Conservation (phyloP, 2,113 vertebrate species). For the Mystacornis crossleyi region DNA sequence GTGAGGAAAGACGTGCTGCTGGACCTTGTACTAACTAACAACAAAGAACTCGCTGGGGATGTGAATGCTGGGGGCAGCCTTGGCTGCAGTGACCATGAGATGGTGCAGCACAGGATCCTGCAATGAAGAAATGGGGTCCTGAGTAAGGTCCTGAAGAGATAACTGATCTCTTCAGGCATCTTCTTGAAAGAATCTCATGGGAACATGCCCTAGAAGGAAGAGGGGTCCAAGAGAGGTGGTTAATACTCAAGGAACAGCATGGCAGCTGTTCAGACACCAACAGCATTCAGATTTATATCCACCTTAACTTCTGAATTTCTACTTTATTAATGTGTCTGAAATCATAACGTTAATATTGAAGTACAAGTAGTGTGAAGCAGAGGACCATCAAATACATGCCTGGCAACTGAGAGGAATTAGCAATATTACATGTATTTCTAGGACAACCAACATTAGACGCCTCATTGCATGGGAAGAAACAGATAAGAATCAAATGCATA, state of each 20-base stretch:
- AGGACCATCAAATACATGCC: neutral
- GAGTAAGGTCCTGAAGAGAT: neutral
- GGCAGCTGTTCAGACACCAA: neutral
- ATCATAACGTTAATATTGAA: neutral
- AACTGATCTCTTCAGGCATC: neutral
- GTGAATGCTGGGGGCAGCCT: neutral
- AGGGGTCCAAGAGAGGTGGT: neutral
- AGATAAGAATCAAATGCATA: neutral
- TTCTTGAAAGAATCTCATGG: neutral
- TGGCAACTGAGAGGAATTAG: neutral
- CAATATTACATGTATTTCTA: neutral
- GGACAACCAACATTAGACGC: neutral
- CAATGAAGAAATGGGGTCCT: accelerated
- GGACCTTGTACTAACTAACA: neutral
- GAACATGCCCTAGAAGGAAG: neutral
- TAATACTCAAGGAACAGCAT: neutral
- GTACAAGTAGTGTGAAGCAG: neutral
- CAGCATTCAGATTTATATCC: neutral
- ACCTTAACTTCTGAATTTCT: neutral
- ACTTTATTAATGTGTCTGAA: neutral
- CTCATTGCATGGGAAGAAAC: neutral
- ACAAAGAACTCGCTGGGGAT: neutral
- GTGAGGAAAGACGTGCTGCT: neutral
- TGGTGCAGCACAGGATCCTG: neutral
- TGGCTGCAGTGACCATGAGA: neutral